Evolutionary conservation across 2,113 vertebrate species (phyloP).

Genomic region (Oncorhynchus kisutch): DNA sequence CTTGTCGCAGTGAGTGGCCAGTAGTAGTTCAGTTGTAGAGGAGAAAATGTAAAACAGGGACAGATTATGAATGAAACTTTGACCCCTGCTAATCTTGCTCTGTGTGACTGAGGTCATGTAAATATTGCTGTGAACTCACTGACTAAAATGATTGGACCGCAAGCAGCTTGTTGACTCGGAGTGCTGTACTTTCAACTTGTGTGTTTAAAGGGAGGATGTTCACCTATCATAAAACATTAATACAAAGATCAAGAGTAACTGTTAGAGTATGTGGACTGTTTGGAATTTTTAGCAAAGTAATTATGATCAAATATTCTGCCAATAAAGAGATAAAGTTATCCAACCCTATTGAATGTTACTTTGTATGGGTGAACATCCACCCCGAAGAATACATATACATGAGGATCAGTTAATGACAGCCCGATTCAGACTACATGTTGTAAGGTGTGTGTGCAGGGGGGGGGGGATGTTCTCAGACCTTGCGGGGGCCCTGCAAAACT

Average conservation of each 20-base stretch:
- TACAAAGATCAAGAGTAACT: background rate
- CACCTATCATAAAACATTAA: constrained; percentile 28
- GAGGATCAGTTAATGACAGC: background rate
- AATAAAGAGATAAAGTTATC: background rate
- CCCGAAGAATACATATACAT: background rate
- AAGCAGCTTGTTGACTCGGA: constrained; percentile 36
- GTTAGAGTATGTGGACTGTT: background rate
- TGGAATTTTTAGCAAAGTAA: background rate
- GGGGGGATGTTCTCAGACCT: no score
- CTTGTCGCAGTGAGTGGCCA: background rate
- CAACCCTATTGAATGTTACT: background rate
- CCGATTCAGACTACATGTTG: background rate
- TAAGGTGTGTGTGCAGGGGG: background rate
- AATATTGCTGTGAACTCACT: constrained; percentile 58
- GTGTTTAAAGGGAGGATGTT: constrained; percentile 23
- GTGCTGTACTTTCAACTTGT: constrained; percentile 53
- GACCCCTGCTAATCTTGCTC: constrained; percentile 58
- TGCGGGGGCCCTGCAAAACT: no score
- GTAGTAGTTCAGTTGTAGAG: background rate
- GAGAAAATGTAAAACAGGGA: constrained; percentile 42
- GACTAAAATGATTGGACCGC: constrained; percentile 50
- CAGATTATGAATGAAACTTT: constrained; percentile 57
- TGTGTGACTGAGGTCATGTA: constrained; percentile 56
- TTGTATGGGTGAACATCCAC: background rate
- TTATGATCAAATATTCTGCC: background rate